These are phyloP conservation scores for Eupleurogrammus muticus DNA, from an alignment of 2,797 vertebrate genomes.

Conservation along the genomic window DNA sequence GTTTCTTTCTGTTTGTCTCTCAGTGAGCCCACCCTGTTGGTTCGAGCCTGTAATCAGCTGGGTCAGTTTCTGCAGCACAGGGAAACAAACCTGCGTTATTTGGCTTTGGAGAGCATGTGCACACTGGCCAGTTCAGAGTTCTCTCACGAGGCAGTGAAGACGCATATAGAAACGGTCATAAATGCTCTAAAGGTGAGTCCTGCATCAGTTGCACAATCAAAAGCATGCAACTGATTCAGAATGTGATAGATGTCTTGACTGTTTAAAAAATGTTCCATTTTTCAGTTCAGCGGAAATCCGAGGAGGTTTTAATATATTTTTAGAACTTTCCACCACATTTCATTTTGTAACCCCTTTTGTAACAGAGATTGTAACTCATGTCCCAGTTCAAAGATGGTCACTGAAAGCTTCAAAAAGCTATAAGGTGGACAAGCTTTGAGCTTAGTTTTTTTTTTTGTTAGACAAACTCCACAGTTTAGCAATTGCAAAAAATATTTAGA, in stretches of 20 bases:
- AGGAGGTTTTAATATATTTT: no score
- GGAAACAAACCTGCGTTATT: constrained; percentile 92
- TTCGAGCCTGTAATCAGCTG: constrained; percentile 92
- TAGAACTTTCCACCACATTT: no score
- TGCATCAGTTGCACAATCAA: no score
- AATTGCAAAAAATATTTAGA: no score
- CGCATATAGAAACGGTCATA: constrained; percentile 92
- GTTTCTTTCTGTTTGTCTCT: background rate
- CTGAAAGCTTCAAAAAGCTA: no score
- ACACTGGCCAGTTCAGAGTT: constrained; percentile 93
- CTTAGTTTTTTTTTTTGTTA: no score
- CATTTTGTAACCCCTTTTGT: no score
- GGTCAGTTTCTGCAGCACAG: constrained; percentile 94
- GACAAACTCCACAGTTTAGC: no score
- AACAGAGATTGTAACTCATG: background rate
- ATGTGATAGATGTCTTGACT: no score
- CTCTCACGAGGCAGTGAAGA: constrained; percentile 93
- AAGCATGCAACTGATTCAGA: no score
- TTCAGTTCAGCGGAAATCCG: background rate
- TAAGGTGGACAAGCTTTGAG: no score
- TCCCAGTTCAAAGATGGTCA: background rate
- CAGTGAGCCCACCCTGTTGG: constrained; percentile 91
- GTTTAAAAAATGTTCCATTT: background rate
- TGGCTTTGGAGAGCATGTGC: constrained; percentile 94
- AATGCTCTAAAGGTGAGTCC: constrained; percentile 88